Evolutionary conservation across 1,140 invertebrate species (phyloP), one percentile per base, ranked within the genome.

Genomic region (Ruditapes philippinarum): DNA sequence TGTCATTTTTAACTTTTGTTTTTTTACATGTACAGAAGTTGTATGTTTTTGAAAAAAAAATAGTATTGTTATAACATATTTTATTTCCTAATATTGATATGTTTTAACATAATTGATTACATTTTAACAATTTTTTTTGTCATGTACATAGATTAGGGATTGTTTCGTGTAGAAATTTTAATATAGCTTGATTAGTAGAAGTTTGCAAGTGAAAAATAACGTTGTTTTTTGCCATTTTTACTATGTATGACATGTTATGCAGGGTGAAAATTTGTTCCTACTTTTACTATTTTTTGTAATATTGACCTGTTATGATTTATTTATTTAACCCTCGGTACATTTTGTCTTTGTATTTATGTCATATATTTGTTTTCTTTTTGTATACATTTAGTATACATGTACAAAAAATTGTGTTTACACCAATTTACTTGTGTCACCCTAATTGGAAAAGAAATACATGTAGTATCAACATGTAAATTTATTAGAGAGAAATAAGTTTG

Each of bases 61-160:
- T 4, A 36, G 25, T 45, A 49, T 45, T 74, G 70, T 40, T 73
- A 73, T 1, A 31, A 73, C 42, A 74, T 74, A 51, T 70, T 70
- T 19, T 70, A 70, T 38, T 5, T 60, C n/a, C n/a, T n/a, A n/a
- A n/a, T n/a, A 5, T 19, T 5, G 36, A 38, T 70, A 70, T 70
- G 62, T 65, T 65, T 65, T 65, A 65, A 33, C 25, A 65, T 7
- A 65, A n/a, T n/a, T 31, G 19, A 45, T 76, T 76, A 25, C 73
- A 76, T 76, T 51, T 42, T 57, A n/a, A 49, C 45, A 49, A 33
- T n/a, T 25, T 68, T 68, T 19, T 40, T 70, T 45, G 7, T n/a
- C 45, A 49, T 78, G 74, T 78, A 78, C 42, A 78, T 78, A 78
- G 74, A 78, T 14, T 78, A 78, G 74, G 74, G 74, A 78, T 7